Evolutionary conservation across 2,888 invertebrate genomes (phyloP), one percentile per base, ranked within the genome.

Genomic region (Pantelozetes paolii): DNA sequence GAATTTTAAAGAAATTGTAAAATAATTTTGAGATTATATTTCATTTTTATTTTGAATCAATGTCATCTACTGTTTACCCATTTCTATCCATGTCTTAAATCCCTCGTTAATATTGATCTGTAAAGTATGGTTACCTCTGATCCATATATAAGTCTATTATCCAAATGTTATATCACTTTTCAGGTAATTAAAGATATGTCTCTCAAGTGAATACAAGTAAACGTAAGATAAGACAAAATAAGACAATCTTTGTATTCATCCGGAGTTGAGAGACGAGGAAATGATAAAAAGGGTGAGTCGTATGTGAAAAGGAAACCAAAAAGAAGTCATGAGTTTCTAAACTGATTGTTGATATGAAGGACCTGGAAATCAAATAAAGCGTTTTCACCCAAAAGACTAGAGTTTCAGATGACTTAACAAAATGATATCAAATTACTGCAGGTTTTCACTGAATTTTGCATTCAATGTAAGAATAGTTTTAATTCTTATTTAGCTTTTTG

Each of bases 401-500:
- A 20, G 62, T 64, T 36, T 64, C 36, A 20, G 36, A 32, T 64
- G 62, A 64, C 1, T 64, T 32, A 64, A 13, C 36, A 64, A 64
- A 64, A 64, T 36, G 9, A 64, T 64, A 64, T 36, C 32, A 30
- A 30, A 59, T 59, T 59, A 30, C 59, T 59, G n/a, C n/a, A n/a
- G n/a, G n/a, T n/a, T n/a, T 64, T 32, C 36, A 36, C 6, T 15
- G 45, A 45, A 45, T 45, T 45, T 45, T 45, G 18, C 45, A 15
- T 45, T 45, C 45, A 18, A 45, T 45, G 45, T 8, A 36, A 8
- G 5, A 36, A 8, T 36, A 9, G 45, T 18, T 45, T 36, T 36
- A 8, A 45, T 45, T 45, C 45, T 11, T 9, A 45, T 9, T 15
- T 15, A 18, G 45, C 45, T 45, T 45, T 45, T 11, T n/a, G 36